phyloP scores from a whole-genome alignment of 2,888 invertebrate genomes.

The Drosophila fungiperda region DNA sequence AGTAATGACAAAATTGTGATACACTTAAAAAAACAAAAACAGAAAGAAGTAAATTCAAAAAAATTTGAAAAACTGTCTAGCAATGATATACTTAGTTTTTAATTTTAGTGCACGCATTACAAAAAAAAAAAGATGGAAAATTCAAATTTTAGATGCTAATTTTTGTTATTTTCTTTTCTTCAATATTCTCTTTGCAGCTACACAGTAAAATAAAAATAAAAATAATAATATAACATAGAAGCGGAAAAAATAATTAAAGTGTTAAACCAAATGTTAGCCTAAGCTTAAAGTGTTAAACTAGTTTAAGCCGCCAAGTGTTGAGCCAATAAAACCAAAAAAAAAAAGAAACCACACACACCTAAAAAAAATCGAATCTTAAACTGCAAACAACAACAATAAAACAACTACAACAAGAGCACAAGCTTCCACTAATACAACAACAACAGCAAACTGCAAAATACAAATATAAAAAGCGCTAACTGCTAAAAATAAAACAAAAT shows the following conservation, averaged over 20 bases:
- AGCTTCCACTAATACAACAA: slow-evolving; percentile 55
- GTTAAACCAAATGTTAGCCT: slow-evolving; percentile 79
- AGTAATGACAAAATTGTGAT: slow-evolving; percentile 1
- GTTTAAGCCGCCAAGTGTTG: slow-evolving; percentile 65
- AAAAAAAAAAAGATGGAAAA: slow-evolving; percentile 12
- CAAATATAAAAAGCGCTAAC: slow-evolving; percentile 18
- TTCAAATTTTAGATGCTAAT: slow-evolving; percentile 53
- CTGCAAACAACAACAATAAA: slow-evolving; percentile 12
- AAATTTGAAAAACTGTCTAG: slow-evolving; percentile 12
- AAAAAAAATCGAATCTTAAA: slow-evolving; percentile 17
- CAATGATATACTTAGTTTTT: slow-evolving; percentile 1
- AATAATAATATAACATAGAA: slow-evolving; percentile 23
- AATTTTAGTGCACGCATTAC: slow-evolving; percentile 10
- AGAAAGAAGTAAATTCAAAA: background rate
- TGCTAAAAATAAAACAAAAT: slow-evolving; percentile 5
- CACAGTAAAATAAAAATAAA: slow-evolving; percentile 37
- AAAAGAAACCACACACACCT: background rate
- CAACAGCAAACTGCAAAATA: slow-evolving; percentile 22
- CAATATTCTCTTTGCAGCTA: slow-evolving; percentile 66
- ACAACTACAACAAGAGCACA: slow-evolving; percentile 21
- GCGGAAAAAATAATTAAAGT: slow-evolving; percentile 52
- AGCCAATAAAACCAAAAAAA: slow-evolving; percentile 38
- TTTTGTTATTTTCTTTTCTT: slow-evolving; percentile 47
- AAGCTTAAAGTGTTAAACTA: slow-evolving; percentile 76
- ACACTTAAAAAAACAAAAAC: slow-evolving; percentile 1